Evolutionary conservation across 1,140 invertebrate genomes (phyloP).

Genomic region (Cepaea nemoralis): DNA sequence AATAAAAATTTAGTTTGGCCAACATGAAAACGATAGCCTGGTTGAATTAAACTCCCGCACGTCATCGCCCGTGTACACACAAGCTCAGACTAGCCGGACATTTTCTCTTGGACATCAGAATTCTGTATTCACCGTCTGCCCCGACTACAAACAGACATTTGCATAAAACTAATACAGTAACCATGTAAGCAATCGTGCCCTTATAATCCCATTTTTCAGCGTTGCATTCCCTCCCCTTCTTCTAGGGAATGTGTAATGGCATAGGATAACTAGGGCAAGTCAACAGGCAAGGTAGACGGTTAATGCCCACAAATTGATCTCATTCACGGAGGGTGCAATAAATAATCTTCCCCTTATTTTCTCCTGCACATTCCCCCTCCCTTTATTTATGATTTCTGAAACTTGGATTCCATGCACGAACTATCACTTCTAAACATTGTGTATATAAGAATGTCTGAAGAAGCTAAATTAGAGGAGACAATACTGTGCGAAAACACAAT

Average conservation of each 20-base stretch:
- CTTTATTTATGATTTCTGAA: no score
- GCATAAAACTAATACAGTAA: constrained; percentile 8
- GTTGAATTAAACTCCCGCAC: background rate
- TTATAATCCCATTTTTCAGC: background rate
- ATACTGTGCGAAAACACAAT: no score
- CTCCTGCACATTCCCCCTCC: no score
- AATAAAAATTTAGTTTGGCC: background rate
- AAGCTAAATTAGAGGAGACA: no score
- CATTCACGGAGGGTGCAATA: background rate
- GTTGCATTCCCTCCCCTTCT: background rate
- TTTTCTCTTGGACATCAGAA: background rate
- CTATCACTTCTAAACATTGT: no score
- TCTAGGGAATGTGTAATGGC: background rate
- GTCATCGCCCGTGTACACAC: background rate
- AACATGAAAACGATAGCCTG: background rate
- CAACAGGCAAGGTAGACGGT: background rate
- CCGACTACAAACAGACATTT: constrained; percentile 3
- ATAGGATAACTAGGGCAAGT: background rate
- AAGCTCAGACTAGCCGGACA: background rate
- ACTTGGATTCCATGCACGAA: no score
- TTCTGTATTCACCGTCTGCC: background rate
- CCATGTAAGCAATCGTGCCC: constrained; percentile 6
- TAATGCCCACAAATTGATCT: background rate
- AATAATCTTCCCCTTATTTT: no score
- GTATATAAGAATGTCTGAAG: no score